Evolutionary conservation across 2,797 vertebrate species (phyloP).

Genomic region (Momotus momota): DNA sequence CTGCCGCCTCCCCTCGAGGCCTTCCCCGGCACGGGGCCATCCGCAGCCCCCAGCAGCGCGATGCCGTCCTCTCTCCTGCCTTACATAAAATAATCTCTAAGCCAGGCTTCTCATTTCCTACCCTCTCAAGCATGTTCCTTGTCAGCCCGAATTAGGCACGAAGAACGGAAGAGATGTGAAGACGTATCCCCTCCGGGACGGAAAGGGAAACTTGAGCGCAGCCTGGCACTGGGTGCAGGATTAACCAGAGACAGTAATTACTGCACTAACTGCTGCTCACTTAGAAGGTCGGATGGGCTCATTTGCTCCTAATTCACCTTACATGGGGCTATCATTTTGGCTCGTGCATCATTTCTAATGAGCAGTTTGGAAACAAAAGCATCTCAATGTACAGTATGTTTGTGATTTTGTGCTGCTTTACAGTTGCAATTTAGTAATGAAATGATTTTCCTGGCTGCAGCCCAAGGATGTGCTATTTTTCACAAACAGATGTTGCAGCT

Average conservation of each 20-base stretch:
- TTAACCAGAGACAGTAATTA: slow-evolving; percentile 35
- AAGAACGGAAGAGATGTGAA: slow-evolving; percentile 62
- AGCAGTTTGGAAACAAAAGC: slow-evolving; percentile 74
- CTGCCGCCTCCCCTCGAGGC: background rate
- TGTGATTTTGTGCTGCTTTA: slow-evolving; percentile 25
- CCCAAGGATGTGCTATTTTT: slow-evolving; percentile 65
- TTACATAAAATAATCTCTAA: slow-evolving; percentile 40
- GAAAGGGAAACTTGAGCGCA: slow-evolving; percentile 4
- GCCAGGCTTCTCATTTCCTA: slow-evolving; percentile 51
- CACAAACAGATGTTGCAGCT: slow-evolving; percentile 67
- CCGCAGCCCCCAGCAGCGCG: background rate
- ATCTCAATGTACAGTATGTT: slow-evolving; percentile 53
- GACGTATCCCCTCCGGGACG: slow-evolving; percentile 45
- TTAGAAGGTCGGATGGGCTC: slow-evolving; percentile 31
- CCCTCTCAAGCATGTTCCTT: slow-evolving; percentile 65
- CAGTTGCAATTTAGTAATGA: slow-evolving; percentile 35
- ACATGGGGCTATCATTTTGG: slow-evolving; percentile 42
- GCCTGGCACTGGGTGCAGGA: slow-evolving; percentile 26
- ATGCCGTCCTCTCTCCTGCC: background rate
- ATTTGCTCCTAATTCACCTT: slow-evolving; percentile 56
- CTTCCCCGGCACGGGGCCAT: accelerated
- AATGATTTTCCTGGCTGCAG: slow-evolving; percentile 52
- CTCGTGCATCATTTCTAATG: slow-evolving; percentile 58
- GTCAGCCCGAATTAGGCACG: slow-evolving; percentile 68
- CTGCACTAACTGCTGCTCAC: background rate